phyloP scores from a whole-genome alignment of 2,888 invertebrate genomes.

The Pimpla rufipes region DNA sequence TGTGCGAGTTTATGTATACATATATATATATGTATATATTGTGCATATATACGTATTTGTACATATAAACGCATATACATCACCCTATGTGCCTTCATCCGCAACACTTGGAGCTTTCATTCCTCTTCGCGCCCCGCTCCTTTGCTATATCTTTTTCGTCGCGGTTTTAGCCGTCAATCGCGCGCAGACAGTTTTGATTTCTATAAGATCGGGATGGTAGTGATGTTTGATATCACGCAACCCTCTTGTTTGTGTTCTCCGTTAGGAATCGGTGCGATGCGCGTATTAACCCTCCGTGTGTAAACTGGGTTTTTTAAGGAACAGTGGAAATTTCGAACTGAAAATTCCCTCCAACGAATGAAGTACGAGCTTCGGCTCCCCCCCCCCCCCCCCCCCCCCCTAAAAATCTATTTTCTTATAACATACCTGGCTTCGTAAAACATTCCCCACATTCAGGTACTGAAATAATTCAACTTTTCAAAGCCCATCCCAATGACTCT shows the following conservation, averaged over 20 bases:
- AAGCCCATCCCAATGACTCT: no score
- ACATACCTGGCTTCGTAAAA: no score
- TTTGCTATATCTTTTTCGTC: slow-evolving; percentile 16
- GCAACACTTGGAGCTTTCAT: slow-evolving; percentile 21
- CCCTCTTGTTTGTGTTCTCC: not conserved
- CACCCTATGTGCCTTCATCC: not conserved
- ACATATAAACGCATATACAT: not conserved
- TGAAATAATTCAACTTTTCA: no score
- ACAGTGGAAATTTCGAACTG: no score
- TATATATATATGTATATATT: not conserved
- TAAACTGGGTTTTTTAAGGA: no score
- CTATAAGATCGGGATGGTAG: not conserved
- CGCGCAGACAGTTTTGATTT: not conserved
- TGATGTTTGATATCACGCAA: slow-evolving; percentile 29
- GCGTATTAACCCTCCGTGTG: no score
- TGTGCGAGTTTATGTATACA: slow-evolving; percentile 18
- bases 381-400: no score
- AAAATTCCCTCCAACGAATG: no score
- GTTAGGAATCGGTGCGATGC: no score
- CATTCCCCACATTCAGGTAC: no score
- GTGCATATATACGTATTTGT: not conserved
- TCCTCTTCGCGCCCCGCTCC: slow-evolving; percentile 5
- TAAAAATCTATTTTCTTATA: no score
- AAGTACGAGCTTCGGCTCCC: no score
- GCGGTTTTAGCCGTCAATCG: slow-evolving; percentile 40